Conservation (phyloP, 2,888 invertebrate genomes). For the Cancer borealis region DNA sequence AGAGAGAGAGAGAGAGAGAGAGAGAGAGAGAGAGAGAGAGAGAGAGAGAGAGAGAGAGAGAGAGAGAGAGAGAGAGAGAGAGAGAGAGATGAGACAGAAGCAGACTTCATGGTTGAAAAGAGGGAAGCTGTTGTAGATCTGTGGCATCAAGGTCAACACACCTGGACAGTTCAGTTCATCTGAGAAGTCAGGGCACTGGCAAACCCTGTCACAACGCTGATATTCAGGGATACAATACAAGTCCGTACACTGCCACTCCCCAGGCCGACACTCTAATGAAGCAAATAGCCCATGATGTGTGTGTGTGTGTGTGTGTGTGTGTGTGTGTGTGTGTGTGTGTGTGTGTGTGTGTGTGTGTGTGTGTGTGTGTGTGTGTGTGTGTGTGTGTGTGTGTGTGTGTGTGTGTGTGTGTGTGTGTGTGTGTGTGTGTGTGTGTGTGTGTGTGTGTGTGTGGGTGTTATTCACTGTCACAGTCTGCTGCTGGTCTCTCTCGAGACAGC, state of each 20-base stretch:
- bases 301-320: background rate
- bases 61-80: background rate
- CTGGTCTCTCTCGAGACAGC: no score
- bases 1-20: conserved; percentile 27
- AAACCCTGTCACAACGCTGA: conserved; percentile 57
- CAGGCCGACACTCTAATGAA: conserved; percentile 70
- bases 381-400: background rate
- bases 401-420: no score
- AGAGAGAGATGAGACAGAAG: background rate
- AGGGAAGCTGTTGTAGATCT: background rate
- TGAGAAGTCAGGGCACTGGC: conserved; percentile 65
- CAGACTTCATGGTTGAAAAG: background rate
- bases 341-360: conserved; percentile 45
- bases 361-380: conserved; percentile 38
- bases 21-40: conserved; percentile 25
- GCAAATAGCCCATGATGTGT: background rate
- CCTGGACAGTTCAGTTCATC: conserved; percentile 70
- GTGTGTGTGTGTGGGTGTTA: no score
- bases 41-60: background rate
- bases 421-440: no score
- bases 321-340: conserved; percentile 36
- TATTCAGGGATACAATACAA: conserved; percentile 57
- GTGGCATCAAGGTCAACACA: conserved; percentile 39
- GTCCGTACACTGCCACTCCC: conserved; percentile 72
- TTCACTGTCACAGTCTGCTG: no score